Evolutionary conservation across 2,888 invertebrate species (phyloP), one percentile per base, ranked within the genome.

Genomic region (Pollenia griseotomentosa): DNA sequence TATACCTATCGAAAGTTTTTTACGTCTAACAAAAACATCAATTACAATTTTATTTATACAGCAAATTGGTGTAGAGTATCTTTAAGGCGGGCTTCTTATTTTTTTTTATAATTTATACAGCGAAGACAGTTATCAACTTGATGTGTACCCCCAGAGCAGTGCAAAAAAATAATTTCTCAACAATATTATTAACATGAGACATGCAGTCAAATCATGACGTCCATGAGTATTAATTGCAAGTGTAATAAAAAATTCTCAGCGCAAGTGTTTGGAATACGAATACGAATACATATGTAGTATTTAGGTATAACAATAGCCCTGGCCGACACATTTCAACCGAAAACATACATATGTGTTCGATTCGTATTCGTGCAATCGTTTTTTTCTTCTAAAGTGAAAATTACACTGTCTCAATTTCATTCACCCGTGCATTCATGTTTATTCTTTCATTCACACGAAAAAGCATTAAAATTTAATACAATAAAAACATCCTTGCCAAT

Each of bases 391-490:
- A 44, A 68, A 57, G 40, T 44, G 61, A 61, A 61, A 61, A 61
- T 59, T 59, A 66, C 23, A 80, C 55, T 33, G 55, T 73, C 16
- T 81, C 71, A 65, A 73, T 73, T 63, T 81, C 63, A 48, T 73
- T 80, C 23, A 66, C 33, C 46, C 55, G 48, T 59, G 40, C 73
- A 73, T 81, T 81, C 65, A 65, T 33, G 33, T 51, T 57, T 48
- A 48, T 66, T 61, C 12, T 61, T 79, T 81, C 81, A 81, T 73
- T 81, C 65, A 81, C 73, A 65, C 80, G 16, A 19, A 16, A 33
- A 51, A 33, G 33, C 33, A 33, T 33, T 46, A 79, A 63, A 5
- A 19, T 42, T 66, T 19, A 68, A 48, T 14, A 57, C 9, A 51
- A 51, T 79, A 42, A 79, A 55, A 63, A 42, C 42, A 66, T 74